These are phyloP conservation scores for Pinctada fucata DNA, from an alignment of 2,888 invertebrate species.

Conservation along the genomic window DNA sequence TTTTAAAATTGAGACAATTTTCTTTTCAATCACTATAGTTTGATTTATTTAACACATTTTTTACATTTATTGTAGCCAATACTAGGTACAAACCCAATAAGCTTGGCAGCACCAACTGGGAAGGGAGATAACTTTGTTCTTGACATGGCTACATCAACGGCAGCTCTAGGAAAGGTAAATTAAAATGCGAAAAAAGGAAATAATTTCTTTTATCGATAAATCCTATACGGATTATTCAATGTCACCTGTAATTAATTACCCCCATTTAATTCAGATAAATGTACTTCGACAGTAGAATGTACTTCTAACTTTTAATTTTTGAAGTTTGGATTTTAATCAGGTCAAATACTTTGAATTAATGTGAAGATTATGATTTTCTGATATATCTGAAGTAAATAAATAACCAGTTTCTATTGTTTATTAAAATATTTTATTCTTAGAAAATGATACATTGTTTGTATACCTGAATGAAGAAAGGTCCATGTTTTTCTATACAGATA, in stretches of 20 bases:
- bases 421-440: no score
- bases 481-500: conserved; percentile 80
- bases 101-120: conserved; percentile 85
- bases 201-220: no score
- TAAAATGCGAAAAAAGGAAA: background rate
- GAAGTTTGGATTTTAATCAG: no score
- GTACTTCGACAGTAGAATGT: no score
- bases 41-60: background rate
- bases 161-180: conserved; percentile 90
- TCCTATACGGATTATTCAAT: no score
- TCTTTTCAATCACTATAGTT: background rate
- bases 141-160: conserved; percentile 97
- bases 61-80: conserved; percentile 69
- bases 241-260: no score
- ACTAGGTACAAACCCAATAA: conserved; percentile 91
- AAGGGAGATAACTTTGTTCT: conserved; percentile 88
- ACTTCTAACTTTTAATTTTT: no score
- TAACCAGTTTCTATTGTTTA: no score
- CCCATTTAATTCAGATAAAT: no score
- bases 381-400: no score
- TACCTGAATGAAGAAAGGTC: background rate
- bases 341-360: no score
- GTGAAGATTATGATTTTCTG: no score
- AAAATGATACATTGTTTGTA: background rate
- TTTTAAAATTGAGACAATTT: background rate